Evolutionary conservation across 2,797 vertebrate genomes (phyloP).

Genomic region (Phoxinus dragarum): DNA sequence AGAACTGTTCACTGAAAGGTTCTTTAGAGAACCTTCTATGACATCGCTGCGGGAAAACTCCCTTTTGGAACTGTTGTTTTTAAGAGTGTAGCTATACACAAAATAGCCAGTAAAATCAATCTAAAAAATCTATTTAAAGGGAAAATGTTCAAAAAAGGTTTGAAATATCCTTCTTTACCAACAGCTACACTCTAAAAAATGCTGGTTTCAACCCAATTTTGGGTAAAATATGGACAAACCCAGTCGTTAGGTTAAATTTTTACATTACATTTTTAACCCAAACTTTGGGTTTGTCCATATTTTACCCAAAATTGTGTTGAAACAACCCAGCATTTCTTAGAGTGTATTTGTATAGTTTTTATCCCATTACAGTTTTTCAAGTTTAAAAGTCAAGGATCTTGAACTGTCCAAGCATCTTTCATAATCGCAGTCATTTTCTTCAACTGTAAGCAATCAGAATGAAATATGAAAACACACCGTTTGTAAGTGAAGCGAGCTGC

Average conservation of each 20-base stretch:
- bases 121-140: background rate
- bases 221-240: too few species aligned
- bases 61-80: background rate
- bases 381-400: background rate
- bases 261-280: too few species aligned
- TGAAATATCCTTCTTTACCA: constrained; percentile 1
- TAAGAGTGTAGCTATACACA: constrained; percentile 5
- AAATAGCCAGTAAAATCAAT: constrained; percentile 31
- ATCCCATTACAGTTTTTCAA: background rate
- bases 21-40: background rate
- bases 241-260: too few species aligned
- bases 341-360: background rate
- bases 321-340: too few species aligned
- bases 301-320: too few species aligned
- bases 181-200: background rate
- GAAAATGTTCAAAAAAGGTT: background rate
- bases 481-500: constrained; percentile 14
- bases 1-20: background rate
- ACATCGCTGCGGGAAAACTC: background rate
- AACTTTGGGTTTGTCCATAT: too few species aligned
- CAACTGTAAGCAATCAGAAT: background rate
- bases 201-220: too few species aligned
- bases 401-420: background rate
- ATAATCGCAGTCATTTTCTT: background rate
- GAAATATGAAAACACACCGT: constrained; percentile 26